Evolutionary conservation across 2,888 invertebrate species (phyloP).

Genomic region (Idaea biselata): DNA sequence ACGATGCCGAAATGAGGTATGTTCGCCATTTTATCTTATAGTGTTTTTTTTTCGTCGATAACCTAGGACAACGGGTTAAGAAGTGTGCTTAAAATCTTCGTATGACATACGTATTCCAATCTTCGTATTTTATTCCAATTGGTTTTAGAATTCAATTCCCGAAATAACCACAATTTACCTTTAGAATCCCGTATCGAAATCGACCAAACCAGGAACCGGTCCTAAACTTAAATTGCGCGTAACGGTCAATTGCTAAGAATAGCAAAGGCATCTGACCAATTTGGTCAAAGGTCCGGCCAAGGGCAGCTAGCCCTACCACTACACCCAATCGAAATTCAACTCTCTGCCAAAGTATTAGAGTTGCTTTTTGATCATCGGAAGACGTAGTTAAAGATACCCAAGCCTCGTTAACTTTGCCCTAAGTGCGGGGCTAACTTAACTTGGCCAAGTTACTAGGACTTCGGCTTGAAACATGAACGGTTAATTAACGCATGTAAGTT

Average conservation of each 20-base stretch:
- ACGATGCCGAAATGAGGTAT: too few relatives aligned
- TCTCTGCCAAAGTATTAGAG: conserved; percentile 1
- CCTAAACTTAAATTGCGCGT: conserved; percentile 24
- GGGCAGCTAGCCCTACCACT: conserved; percentile 1
- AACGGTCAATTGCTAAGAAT: conserved; percentile 22
- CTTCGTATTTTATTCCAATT: neutral
- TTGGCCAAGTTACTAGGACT: conserved; percentile 19
- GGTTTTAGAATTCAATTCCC: neutral
- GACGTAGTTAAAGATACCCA: neutral
- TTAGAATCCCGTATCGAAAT: neutral
- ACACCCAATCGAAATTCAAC: neutral
- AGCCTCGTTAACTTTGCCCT: conserved; percentile 25
- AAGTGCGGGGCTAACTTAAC: conserved; percentile 19
- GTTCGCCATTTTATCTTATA: too few relatives aligned
- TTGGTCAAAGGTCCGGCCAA: conserved; percentile 18
- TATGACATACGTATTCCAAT: too few relatives aligned
- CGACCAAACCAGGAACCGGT: neutral
- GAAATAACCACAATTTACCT: neutral
- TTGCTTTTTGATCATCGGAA: neutral
- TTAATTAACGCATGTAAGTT: conserved; percentile 6
- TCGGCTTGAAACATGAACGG: conserved; percentile 1
- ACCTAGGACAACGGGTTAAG: too few relatives aligned
- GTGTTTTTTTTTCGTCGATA: too few relatives aligned
- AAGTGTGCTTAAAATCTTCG: too few relatives aligned
- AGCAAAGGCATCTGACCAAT: conserved; percentile 25